Evolutionary conservation across 1,140 invertebrate genomes (phyloP).

Genomic region (Cecropterus lyciades): DNA sequence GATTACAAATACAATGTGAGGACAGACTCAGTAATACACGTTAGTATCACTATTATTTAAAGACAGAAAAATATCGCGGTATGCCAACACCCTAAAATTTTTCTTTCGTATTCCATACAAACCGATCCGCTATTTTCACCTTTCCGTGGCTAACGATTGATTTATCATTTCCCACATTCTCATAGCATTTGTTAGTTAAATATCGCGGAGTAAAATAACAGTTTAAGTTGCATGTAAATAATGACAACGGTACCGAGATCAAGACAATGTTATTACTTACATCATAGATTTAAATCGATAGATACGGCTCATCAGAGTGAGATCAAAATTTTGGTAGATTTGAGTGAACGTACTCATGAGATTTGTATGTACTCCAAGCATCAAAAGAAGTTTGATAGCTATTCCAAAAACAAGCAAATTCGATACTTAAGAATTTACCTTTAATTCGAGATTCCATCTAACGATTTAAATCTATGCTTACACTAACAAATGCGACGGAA

Average conservation of each 20-base stretch:
- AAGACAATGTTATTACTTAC: conserved; percentile 9
- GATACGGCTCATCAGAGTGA: not conserved
- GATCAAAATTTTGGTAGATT: too few species aligned
- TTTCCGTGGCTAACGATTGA: conserved; percentile 31
- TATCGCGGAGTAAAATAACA: conserved; percentile 10
- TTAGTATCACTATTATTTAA: too few species aligned
- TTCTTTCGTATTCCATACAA: conserved; percentile 30
- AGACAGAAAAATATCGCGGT: not conserved
- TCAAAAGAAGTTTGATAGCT: too few species aligned
- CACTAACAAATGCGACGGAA: conserved; percentile 72
- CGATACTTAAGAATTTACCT: too few species aligned
- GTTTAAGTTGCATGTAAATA: too few species aligned
- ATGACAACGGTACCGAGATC: conserved; percentile 16
- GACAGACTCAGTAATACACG: too few species aligned
- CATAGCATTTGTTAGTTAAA: conserved; percentile 56
- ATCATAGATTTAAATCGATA: not conserved
- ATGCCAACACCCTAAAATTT: not conserved
- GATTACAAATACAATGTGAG: too few species aligned
- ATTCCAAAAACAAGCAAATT: too few species aligned
- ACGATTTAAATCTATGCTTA: conserved; percentile 4
- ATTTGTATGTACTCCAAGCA: too few species aligned
- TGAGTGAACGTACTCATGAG: too few species aligned
- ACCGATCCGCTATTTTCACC: conserved; percentile 12
- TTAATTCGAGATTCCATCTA: too few species aligned
- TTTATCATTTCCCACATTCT: conserved; percentile 56